Percentiles rank a stretch among this genome's conserved stretches.
phyloP scores from a whole-genome alignment of 2,113 vertebrate species.

The Tragelaphus strepsiceros region DNA sequence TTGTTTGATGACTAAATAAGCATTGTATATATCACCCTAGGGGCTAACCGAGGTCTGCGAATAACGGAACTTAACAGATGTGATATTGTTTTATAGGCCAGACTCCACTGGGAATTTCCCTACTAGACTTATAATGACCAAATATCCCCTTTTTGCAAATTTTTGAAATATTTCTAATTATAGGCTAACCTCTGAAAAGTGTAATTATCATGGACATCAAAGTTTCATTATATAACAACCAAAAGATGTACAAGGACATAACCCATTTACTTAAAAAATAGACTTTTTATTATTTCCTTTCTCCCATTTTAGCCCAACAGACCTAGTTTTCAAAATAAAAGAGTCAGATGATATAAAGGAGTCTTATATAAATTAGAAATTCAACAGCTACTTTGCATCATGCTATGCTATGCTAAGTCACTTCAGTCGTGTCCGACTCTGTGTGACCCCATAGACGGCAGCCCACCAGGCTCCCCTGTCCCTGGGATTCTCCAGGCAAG shows the following conservation, averaged over 20 bases:
- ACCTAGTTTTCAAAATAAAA: conserved; percentile 1
- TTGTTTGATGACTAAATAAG: not conserved
- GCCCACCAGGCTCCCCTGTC: no score
- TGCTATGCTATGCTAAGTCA: no score
- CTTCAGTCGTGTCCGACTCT: no score
- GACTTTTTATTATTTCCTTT: not conserved
- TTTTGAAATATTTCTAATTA: conserved; percentile 38
- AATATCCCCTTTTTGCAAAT: not conserved
- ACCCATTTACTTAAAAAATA: not conserved
- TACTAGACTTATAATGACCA: not conserved
- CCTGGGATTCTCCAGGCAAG: no score
- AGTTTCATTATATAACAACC: not conserved
- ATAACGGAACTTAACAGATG: conserved; percentile 16
- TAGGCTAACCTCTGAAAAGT: not conserved
- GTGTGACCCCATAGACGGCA: no score
- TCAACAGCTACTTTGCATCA: not conserved
- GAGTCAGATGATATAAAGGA: not conserved
- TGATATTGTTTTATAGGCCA: not conserved
- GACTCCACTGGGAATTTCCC: not conserved
- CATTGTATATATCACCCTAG: not conserved
- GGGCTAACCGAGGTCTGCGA: not conserved
- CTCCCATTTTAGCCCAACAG: not conserved
- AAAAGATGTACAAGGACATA: not conserved
- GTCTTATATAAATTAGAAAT: not conserved
- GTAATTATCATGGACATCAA: not conserved